A percentile compares a stretch with the other conserved stretches of the same genome.
Conservation (phyloP, 2,888 invertebrate genomes). For the Silvanus unidentatus region DNA sequence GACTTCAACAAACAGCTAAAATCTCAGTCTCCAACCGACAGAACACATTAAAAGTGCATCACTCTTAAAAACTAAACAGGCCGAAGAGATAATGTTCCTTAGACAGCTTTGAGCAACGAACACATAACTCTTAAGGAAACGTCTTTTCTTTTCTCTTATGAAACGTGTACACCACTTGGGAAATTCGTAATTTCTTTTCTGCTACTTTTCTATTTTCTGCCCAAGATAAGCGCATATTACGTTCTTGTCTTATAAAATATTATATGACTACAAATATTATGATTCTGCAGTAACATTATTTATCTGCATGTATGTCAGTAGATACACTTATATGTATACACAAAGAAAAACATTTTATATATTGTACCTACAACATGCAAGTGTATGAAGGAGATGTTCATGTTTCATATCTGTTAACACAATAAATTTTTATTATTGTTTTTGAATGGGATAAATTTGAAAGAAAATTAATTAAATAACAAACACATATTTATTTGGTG, state of each 20-base stretch:
- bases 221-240: slow-evolving; percentile 30
- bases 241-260: slow-evolving; percentile 25
- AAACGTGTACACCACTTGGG: slow-evolving; percentile 35
- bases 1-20: too few species aligned
- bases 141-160: slow-evolving; percentile 26
- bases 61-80: slow-evolving; percentile 43
- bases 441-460: too few species aligned
- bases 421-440: too few species aligned
- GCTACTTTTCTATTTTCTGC: slow-evolving; percentile 31
- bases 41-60: slow-evolving; percentile 42
- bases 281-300: slow-evolving; percentile 13
- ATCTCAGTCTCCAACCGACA: slow-evolving; percentile 12
- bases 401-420: too few species aligned
- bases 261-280: slow-evolving; percentile 18
- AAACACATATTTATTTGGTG: too few species aligned
- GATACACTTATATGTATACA: too few species aligned
- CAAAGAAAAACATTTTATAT: too few species aligned
- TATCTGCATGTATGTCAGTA: neutral
- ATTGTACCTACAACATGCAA: too few species aligned
- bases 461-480: too few species aligned
- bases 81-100: slow-evolving; percentile 40
- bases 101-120: slow-evolving; percentile 35
- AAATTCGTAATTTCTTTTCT: slow-evolving; percentile 37
- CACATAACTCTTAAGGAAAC: slow-evolving; percentile 32
- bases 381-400: too few species aligned